Percentiles rank a stretch among this genome's conserved stretches.
Evolutionary conservation across 2,797 vertebrate species (phyloP).

Genomic region (Falco concolor): DNA sequence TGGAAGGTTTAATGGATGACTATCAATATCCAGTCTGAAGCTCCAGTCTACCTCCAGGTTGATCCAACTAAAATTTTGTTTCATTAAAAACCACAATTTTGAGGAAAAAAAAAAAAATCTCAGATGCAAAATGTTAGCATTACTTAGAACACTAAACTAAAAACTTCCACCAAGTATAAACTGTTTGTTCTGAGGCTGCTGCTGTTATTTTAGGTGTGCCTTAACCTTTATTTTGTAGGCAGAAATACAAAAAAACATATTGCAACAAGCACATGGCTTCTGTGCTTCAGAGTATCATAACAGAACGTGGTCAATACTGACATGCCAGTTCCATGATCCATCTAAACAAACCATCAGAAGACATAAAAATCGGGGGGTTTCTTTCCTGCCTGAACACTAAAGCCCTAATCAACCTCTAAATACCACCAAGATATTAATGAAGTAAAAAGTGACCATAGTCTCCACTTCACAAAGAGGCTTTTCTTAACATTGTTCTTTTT

Average conservation of each 20-base stretch:
- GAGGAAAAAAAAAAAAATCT: not conserved
- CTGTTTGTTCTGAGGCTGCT: not conserved
- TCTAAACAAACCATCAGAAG: not conserved
- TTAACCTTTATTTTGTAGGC: not conserved
- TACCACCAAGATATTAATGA: not conserved
- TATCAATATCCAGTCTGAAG: not conserved
- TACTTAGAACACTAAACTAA: not conserved
- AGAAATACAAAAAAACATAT: not conserved
- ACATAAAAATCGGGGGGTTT: not conserved
- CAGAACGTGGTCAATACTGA: not conserved
- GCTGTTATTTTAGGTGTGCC: not conserved
- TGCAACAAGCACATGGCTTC: not conserved
- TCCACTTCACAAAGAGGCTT: not conserved
- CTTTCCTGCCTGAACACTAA: not conserved
- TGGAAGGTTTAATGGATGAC: not conserved
- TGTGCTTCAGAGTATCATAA: not conserved
- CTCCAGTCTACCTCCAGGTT: not conserved
- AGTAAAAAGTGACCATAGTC: not conserved
- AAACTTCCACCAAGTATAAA: not conserved
- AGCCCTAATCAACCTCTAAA: not conserved
- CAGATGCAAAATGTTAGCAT: not conserved
- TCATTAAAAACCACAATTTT: not conserved
- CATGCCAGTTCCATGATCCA: not conserved
- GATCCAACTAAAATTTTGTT: not conserved
- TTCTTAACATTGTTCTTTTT: not conserved